These are phyloP conservation scores for Botia almorhae DNA, from an alignment of 2,797 vertebrate genomes.

Conservation along the genomic window DNA sequence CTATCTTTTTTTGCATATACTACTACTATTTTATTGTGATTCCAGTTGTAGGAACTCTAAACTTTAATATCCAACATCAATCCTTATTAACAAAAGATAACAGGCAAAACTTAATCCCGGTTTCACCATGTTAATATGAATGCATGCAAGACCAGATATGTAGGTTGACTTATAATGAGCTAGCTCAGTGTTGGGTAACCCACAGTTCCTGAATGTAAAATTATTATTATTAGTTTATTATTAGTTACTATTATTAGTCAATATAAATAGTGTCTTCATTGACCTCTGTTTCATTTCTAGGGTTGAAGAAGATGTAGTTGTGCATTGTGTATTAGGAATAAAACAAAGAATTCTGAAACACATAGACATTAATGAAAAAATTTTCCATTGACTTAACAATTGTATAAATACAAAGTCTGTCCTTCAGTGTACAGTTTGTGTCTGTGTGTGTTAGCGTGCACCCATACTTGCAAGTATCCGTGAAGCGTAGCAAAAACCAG, in stretches of 20 bases:
- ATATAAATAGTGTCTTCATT: not conserved
- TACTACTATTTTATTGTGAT: not conserved
- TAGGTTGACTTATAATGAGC: not conserved
- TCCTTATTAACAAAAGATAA: not conserved
- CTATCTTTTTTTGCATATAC: constrained; percentile 6
- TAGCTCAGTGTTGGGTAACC: constrained; percentile 1
- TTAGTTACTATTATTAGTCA: not conserved
- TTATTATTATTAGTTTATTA: not conserved
- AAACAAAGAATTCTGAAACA: constrained; percentile 2
- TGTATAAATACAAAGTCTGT: constrained; percentile 29
- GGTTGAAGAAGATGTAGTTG: not conserved
- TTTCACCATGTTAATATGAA: constrained; percentile 18
- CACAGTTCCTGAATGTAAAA: not conserved
- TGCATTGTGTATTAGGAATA: not conserved
- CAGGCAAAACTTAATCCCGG: not conserved
- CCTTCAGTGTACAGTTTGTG: constrained; percentile 28
- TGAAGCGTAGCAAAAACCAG: constrained; percentile 59
- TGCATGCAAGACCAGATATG: constrained; percentile 10
- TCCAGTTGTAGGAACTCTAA: not conserved
- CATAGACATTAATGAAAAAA: constrained; percentile 15
- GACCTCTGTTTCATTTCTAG: constrained; percentile 11
- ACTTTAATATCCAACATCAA: not conserved
- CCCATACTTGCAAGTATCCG: constrained; percentile 2
- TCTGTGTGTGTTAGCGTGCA: not conserved
- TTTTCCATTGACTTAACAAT: constrained; percentile 26